Conservation (phyloP, 2,797 vertebrate species). For the Falco concolor region DNA sequence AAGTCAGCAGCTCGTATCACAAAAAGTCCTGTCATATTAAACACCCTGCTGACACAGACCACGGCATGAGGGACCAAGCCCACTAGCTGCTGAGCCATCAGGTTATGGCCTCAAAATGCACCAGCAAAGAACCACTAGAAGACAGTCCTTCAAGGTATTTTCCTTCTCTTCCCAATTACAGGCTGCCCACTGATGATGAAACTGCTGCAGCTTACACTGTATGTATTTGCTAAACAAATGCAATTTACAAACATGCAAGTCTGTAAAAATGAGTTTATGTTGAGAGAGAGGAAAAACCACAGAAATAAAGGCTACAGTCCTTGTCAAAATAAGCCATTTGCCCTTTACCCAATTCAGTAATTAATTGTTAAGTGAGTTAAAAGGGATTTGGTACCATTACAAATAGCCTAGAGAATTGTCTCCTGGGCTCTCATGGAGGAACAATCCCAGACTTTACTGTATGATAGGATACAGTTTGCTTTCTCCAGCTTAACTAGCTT, state of each 20-base stretch:
- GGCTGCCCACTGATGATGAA: background rate
- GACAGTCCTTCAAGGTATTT: background rate
- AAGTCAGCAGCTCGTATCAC: constrained; percentile 16
- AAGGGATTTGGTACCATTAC: background rate
- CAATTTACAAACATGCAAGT: background rate
- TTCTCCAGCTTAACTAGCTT: background rate
- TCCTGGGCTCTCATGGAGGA: background rate
- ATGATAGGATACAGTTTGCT: background rate
- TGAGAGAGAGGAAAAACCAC: background rate
- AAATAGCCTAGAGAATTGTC: background rate
- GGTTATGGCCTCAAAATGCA: background rate
- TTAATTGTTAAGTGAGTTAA: background rate
- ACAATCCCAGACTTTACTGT: background rate
- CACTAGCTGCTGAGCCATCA: constrained; percentile 3
- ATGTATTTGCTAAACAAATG: background rate
- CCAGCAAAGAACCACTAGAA: background rate
- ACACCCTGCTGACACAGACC: constrained; percentile 49
- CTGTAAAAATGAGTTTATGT: background rate
- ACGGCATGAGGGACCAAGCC: background rate
- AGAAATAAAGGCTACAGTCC: background rate
- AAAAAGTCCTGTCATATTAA: constrained; percentile 35
- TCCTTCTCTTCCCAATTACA: background rate
- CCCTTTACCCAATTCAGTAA: background rate
- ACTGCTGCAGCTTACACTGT: background rate
- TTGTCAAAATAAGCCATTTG: background rate